Evolutionary conservation across 2,113 vertebrate species (phyloP).

Genomic region (Pogonocichla stellata): DNA sequence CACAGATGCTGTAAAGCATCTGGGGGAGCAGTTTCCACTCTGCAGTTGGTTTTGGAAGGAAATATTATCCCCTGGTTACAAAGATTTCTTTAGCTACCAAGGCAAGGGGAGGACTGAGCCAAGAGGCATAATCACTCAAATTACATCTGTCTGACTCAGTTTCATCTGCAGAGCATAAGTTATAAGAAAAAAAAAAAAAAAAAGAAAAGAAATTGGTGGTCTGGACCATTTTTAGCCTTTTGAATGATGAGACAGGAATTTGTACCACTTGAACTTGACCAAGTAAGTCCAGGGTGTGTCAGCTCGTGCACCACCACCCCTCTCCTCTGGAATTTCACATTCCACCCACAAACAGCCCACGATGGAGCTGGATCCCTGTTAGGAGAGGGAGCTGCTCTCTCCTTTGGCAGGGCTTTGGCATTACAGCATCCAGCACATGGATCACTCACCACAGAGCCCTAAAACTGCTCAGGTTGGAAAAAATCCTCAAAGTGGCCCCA

Average conservation of each 20-base stretch:
- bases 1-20: not conserved
- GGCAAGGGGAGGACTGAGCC: not conserved
- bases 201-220: not conserved
- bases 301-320: not conserved
- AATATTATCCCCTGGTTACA: not conserved
- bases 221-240: conserved; percentile 5
- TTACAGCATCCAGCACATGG: not conserved
- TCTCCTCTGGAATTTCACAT: not conserved
- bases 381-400: not conserved
- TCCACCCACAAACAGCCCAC: not conserved
- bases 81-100: not conserved
- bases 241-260: not conserved
- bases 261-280: not conserved
- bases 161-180: not conserved
- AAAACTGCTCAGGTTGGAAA: not conserved
- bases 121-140: not conserved
- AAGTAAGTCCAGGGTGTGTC: not conserved
- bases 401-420: not conserved
- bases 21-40: not conserved
- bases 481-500: not conserved
- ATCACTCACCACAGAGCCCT: not conserved
- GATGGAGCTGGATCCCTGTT: not conserved
- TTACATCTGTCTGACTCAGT: not conserved
- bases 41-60: not conserved
- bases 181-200: not conserved